Evolutionary conservation across 2,113 vertebrate genomes (phyloP), one percentile per base, ranked within the genome.

Genomic region (Corydoras maculifer): DNA sequence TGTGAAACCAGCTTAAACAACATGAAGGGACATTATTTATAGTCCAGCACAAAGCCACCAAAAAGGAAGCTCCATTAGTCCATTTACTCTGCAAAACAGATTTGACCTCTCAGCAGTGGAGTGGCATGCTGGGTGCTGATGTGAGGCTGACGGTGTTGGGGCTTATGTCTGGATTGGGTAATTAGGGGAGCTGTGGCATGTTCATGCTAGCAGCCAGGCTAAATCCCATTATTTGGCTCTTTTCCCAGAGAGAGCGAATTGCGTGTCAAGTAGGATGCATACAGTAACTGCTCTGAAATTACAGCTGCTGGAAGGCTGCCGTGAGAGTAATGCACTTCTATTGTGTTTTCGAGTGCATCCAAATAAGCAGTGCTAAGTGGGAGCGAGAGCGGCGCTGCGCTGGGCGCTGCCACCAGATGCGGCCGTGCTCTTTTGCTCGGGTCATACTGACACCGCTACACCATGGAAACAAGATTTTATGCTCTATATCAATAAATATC

Each of bases 221-320:
- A 87, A 87, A 91, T 88, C 88, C 87, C 86, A 90, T 90, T 89
- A 90, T 88, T 89, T 88, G 87, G 86, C 85, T 86, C 85, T 88
- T 84, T 83, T 88, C 86, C 85, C 78, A 25, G 85, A 84, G 77
- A 75, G 87, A 87, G 86, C 79, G 85, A 89, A 89, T 88, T 87
- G 87, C 82, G 86, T 89, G 88, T 90, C 88, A 91, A 90, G 88
- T 90, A 91, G 88, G 85, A 88, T 87, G 87, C 89, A 89, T 87
- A 85, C 82, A 86, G 87, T 88, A 90, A 89, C 85, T 86, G 86
- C 86, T 85, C 89, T 89, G 89, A 90, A 88, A 90, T 89, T 86
- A 88, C 84, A 85, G 86, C 84, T 83, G 87, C 85, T 82, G 84
- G 79, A 84, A 87, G 83, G 80, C 82, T 75, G 82, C 80, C 81